Percentiles rank a stretch among this genome's conserved stretches.
phyloP scores from a whole-genome alignment of 2,797 vertebrate genomes.

The Sebastiscus albofasciatus region DNA sequence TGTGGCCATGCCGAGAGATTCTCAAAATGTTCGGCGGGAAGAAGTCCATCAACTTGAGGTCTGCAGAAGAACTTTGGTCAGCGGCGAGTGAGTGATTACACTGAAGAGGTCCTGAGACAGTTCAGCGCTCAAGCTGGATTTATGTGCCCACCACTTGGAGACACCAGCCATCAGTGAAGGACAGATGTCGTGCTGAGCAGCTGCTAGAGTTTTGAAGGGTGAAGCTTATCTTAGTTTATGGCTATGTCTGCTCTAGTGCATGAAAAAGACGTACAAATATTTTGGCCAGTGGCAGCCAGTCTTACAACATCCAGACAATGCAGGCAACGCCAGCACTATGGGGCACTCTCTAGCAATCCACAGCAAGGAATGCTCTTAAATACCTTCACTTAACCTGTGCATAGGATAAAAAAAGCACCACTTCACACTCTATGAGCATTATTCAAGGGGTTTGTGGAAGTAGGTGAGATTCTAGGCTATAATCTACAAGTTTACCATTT shows the following conservation, averaged over 20 bases:
- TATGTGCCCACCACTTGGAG: slow-evolving; percentile 22
- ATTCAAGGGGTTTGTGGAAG: slow-evolving; percentile 14
- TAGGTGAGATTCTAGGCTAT: slow-evolving; percentile 5
- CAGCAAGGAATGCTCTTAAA: neutral
- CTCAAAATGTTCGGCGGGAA: neutral
- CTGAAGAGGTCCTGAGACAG: slow-evolving; percentile 31
- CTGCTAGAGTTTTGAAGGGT: slow-evolving; percentile 28
- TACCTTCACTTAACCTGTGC: slow-evolving; percentile 2
- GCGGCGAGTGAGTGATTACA: slow-evolving; percentile 35
- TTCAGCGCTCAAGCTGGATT: slow-evolving; percentile 25
- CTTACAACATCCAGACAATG: neutral
- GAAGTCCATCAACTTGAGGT: slow-evolving; percentile 41
- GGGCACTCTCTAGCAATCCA: neutral
- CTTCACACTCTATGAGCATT: neutral
- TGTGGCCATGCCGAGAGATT: slow-evolving; percentile 1
- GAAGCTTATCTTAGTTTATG: slow-evolving; percentile 21
- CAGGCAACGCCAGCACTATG: neutral
- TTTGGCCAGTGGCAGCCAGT: neutral
- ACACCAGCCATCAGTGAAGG: slow-evolving; percentile 40
- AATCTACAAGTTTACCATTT: neutral
- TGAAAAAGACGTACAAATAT: slow-evolving; percentile 10
- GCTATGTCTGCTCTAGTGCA: neutral
- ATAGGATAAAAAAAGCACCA: neutral
- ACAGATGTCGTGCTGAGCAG: slow-evolving; percentile 25
- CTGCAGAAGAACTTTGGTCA: slow-evolving; percentile 33